Evolutionary conservation across 2,113 vertebrate species (phyloP).

Genomic region (Eublepharis macularius): DNA sequence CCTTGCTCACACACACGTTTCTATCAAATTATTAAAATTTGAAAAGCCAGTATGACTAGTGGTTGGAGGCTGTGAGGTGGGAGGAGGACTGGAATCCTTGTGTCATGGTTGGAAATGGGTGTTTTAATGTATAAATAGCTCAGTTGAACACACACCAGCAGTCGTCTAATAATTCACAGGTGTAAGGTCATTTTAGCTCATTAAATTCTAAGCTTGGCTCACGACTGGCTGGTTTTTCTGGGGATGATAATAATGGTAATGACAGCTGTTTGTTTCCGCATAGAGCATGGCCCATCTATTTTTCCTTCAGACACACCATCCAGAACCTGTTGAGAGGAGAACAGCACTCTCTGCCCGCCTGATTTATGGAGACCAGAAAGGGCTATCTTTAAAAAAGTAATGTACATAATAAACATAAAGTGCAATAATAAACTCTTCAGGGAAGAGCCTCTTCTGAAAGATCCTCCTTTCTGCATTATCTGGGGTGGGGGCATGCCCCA

Average conservation of each 20-base stretch:
- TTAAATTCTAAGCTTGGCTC: constrained; percentile 60
- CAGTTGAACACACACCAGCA: constrained; percentile 51
- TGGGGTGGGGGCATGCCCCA: not conserved
- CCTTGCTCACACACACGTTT: constrained; percentile 44
- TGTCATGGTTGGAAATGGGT: constrained; percentile 55
- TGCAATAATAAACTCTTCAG: not conserved
- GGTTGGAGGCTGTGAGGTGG: constrained; percentile 46
- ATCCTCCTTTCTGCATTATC: not conserved
- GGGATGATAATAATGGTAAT: not conserved
- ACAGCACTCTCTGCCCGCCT: not conserved
- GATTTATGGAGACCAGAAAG: not conserved
- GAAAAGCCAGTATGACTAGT: constrained; percentile 41
- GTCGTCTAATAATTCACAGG: constrained; percentile 61
- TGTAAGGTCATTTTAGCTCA: constrained; percentile 56
- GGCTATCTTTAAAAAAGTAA: not conserved
- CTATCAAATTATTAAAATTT: constrained; percentile 46
- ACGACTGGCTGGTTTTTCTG: constrained; percentile 17
- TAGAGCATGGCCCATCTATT: not conserved
- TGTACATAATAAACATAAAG: not conserved
- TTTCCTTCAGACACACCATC: not conserved
- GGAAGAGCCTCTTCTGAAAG: not conserved
- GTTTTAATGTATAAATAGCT: constrained; percentile 55
- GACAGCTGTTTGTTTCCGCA: too few species aligned
- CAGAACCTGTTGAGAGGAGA: too few species aligned
- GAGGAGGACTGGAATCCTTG: constrained; percentile 50